phyloP scores from a whole-genome alignment of 2,113 vertebrate genomes.

The Tringa solitaria region DNA sequence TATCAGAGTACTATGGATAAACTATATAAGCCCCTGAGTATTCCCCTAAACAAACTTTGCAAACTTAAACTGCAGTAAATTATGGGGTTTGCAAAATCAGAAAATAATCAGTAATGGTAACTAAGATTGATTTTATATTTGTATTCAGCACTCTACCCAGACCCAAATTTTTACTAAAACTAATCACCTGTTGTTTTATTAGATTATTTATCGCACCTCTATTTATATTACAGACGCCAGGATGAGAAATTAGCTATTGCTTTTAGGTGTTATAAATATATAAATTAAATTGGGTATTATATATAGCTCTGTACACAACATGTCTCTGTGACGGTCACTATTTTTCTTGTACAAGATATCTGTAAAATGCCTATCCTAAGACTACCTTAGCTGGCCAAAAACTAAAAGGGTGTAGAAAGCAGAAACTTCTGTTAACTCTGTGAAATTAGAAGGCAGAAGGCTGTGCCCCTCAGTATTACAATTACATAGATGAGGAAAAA shows the following conservation, averaged over 20 bases:
- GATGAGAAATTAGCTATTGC: not conserved
- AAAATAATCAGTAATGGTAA: not conserved
- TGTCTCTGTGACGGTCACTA: not conserved
- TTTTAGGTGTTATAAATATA: not conserved
- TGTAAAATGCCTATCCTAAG: not conserved
- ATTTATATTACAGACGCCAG: not conserved
- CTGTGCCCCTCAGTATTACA: not conserved
- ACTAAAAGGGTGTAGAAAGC: not conserved
- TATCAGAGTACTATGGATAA: not conserved
- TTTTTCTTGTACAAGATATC: not conserved
- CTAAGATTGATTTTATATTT: not conserved
- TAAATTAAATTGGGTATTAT: not conserved
- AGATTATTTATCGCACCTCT: not conserved
- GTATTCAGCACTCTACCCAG: not conserved
- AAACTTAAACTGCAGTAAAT: not conserved
- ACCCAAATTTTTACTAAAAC: not conserved
- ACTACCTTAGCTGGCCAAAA: not conserved
- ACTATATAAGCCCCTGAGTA: not conserved
- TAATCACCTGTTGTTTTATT: not conserved
- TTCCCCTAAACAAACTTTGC: not conserved
- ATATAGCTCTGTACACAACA: not conserved
- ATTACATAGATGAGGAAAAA: not conserved
- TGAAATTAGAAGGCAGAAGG: conserved; percentile 6
- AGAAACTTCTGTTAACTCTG: not conserved
- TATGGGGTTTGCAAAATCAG: not conserved